Base-by-base conservation (phyloP, 2,797 vertebrate genomes). In the Micrastur ruficollis region DNA sequence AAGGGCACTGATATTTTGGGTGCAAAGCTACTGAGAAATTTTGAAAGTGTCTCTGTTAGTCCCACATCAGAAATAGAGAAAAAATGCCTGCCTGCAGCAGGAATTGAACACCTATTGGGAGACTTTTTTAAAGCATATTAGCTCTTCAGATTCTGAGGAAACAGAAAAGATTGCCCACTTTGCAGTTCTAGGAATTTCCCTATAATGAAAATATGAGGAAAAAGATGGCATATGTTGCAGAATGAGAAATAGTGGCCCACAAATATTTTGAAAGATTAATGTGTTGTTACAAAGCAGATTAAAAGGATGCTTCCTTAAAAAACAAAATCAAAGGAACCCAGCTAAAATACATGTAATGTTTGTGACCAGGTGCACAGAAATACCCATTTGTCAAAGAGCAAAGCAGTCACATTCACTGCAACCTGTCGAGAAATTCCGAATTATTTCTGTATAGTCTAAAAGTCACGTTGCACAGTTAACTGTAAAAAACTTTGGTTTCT, bases 1-100 rank as follows among this genome's bases (percentile, higher is more conserved):
- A 70, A 96, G 89, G 92, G 95, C 85, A 38, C 38, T 59, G 93
- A 52, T 93, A 52, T 83, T 86, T 67, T 8, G 58, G 67, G 78
- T 4, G 11, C 56, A 22, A 6, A 79, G 85, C 63, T 17, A 26
- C 56, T 3, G 62, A 79, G 73, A 21, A 83, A 58, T 68, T 52
- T 3, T 58, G 55, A 4, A 73, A 36, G 75, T 15, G 76, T 23
- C 49, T 56, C 82, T 50, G 34, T 25, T 49, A 70, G 79, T 61
- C 31, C 73, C 19, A 4, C 53, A 38, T 8, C 50, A 86, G 95
- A 59, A 86, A 56, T 0, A 18, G 14, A 71, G 50, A 32, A 32
- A 75, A 40, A 20, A 3, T 4, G 44, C 61, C 74, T 81, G 56
- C n/a, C 52, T 59, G 67, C 65, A 42, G 40, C 6, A 50, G 86